Evolutionary conservation across 2,113 vertebrate species (phyloP).

Genomic region (Herpetotheres cachinnans): DNA sequence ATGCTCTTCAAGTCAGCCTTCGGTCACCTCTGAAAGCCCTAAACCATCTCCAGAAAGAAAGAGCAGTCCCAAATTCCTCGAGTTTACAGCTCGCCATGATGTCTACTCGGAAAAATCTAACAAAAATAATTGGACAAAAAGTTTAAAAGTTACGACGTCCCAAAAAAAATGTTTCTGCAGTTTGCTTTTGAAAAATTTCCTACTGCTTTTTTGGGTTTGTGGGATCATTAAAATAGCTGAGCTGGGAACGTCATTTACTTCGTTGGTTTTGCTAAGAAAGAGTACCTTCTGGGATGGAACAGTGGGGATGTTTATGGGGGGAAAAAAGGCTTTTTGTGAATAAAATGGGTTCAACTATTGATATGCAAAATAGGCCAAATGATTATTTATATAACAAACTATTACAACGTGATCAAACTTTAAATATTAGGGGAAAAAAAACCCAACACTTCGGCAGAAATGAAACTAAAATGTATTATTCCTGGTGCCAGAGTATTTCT

Average conservation of each 20-base stretch:
- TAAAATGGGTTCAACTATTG: neutral
- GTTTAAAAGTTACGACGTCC: neutral
- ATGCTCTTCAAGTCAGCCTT: neutral
- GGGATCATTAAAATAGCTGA: slow-evolving; percentile 62
- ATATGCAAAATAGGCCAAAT: slow-evolving; percentile 22
- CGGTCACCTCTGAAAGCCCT: neutral
- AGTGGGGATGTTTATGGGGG: neutral
- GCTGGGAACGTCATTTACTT: slow-evolving; percentile 22
- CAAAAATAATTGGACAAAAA: neutral
- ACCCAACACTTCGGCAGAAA: neutral
- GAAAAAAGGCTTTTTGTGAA: neutral
- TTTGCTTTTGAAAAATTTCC: slow-evolving; percentile 31
- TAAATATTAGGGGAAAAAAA: neutral
- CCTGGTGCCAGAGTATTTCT: neutral
- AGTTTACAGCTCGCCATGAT: neutral
- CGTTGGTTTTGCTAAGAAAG: slow-evolving; percentile 39
- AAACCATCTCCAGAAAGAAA: neutral
- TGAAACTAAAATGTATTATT: neutral
- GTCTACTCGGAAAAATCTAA: neutral
- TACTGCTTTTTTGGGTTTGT: slow-evolving; percentile 42
- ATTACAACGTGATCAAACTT: neutral
- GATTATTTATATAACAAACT: neutral
- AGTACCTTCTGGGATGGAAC: slow-evolving; percentile 26
- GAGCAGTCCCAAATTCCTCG: neutral
- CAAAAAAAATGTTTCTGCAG: neutral